These are phyloP conservation scores for Lycophotia porphyrea DNA, from an alignment of 2,888 invertebrate genomes.

Conservation along the genomic window DNA sequence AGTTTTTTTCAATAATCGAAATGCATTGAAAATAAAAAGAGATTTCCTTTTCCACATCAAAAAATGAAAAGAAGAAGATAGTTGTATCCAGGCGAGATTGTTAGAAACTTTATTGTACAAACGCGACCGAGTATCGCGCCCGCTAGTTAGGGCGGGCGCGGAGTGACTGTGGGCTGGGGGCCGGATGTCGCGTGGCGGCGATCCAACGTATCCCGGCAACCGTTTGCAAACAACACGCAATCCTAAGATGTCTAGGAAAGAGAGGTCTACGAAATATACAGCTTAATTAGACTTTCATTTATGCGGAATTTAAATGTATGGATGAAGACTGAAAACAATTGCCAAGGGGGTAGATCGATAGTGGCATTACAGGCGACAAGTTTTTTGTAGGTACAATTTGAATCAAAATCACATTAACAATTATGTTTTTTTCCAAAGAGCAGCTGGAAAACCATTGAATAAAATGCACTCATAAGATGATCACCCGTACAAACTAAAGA, in stretches of 20 bases:
- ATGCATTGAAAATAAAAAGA: neutral
- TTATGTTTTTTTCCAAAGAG: neutral
- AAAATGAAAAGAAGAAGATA: neutral
- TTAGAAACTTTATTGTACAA: conserved; percentile 34
- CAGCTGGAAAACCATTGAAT: neutral
- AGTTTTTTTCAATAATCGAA: neutral
- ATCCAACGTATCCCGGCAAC: conserved; percentile 84
- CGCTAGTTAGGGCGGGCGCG: conserved; percentile 80
- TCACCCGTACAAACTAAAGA: neutral
- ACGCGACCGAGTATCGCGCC: conserved; percentile 61
- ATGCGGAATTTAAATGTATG: conserved; percentile 41
- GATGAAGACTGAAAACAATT: conserved; percentile 1
- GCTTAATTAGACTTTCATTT: conserved; percentile 34
- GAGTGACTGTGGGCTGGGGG: conserved; percentile 80
- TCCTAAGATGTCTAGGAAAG: conserved; percentile 55
- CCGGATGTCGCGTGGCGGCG: conserved; percentile 82
- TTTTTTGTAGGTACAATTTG: neutral
- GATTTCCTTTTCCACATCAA: neutral
- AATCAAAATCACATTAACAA: neutral
- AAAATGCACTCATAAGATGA: neutral
- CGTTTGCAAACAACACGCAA: conserved; percentile 85
- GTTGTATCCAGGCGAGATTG: conserved; percentile 8
- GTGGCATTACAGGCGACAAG: neutral
- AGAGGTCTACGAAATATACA: conserved; percentile 31
- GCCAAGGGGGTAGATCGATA: neutral